Evolutionary conservation across 92 coral and sea anemone species (phyloP), one percentile per base, ranked within the genome.

Genomic region (Pocillopora grandis): DNA sequence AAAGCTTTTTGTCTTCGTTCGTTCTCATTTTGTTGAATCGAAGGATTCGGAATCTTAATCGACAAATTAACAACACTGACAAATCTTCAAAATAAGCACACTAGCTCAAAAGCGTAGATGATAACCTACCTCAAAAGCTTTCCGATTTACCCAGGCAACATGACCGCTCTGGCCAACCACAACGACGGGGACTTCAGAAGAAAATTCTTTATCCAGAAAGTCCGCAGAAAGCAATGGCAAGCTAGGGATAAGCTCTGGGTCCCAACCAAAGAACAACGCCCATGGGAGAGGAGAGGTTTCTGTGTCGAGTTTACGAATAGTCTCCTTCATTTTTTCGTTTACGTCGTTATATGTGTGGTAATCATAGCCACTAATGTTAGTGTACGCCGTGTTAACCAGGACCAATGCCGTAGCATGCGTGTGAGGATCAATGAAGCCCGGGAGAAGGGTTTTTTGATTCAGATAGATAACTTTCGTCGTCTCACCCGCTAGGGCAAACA

Each of bases 401-500:
- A 82, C 75, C 87, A 81, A 79, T 14, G 5, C 10, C 9, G 77
- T 65, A 10, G 92, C 90, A 59, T 92, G 96, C 42, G 42, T 64
- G 64, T 92, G 96, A 3, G 93, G 90, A 62, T 92, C 96, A 71
- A 92, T 92, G 15, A 92, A 88, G 4, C 96, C 96, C 37, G 96
- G 96, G 37, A 92, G 82, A 52, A 92, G 87, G 0, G 93, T 92
- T 71, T 92, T 87, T 1, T 78, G 80, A 71, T 71, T 80, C 62
- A 92, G 88, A 15, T 81, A 9, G 62, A 92, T 72, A 57, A 74
- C 76, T 72, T 62, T 42, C 42, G 93, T 92, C 9, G 75, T 16
- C 23, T 84, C 59, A 2, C 90, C 91, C 12, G 75, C 83, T 27
- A 62, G 71, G 31, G 49, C 55, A 55, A 82, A 63, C 59, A 92